Evolutionary conservation across 2,888 invertebrate genomes (phyloP).

Genomic region (Himalopsyche japonica): DNA sequence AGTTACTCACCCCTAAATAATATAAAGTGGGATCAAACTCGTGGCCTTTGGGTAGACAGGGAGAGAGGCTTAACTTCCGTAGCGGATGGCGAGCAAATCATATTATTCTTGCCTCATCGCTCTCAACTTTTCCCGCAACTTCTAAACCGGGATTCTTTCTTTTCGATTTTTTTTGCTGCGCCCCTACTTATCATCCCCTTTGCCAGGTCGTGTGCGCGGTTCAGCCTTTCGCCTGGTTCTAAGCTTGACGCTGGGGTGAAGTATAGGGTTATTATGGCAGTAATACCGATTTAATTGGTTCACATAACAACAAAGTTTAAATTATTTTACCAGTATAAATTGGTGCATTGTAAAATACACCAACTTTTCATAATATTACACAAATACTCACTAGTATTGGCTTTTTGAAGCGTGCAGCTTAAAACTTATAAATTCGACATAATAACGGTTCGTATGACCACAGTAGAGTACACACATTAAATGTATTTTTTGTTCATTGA

Average conservation of each 20-base stretch:
- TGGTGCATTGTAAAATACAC: too few species aligned
- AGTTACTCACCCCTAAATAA: not conserved
- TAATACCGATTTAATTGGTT: not conserved
- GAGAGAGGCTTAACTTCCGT: not conserved
- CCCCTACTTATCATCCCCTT: not conserved
- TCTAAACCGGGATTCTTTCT: not conserved
- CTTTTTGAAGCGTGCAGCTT: too few species aligned
- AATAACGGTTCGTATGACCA: too few species aligned
- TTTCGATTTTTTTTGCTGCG: not conserved
- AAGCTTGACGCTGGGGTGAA: not conserved
- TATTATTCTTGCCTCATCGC: constrained; percentile 29
- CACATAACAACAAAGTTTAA: not conserved
- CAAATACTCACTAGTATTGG: too few species aligned
- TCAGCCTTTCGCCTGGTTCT: not conserved
- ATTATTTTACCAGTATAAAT: not conserved
- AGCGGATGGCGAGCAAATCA: constrained; percentile 25
- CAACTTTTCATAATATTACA: too few species aligned
- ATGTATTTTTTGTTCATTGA: too few species aligned
- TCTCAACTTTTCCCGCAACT: constrained; percentile 20
- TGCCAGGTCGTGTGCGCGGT: not conserved
- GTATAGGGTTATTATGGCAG: not conserved
- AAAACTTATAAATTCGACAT: too few species aligned
- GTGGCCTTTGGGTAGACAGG: not conserved
- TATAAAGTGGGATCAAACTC: not conserved
- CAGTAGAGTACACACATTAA: too few species aligned